Conservation (phyloP, 2,113 vertebrate genomes). For the Colistium nudipinnis region DNA sequence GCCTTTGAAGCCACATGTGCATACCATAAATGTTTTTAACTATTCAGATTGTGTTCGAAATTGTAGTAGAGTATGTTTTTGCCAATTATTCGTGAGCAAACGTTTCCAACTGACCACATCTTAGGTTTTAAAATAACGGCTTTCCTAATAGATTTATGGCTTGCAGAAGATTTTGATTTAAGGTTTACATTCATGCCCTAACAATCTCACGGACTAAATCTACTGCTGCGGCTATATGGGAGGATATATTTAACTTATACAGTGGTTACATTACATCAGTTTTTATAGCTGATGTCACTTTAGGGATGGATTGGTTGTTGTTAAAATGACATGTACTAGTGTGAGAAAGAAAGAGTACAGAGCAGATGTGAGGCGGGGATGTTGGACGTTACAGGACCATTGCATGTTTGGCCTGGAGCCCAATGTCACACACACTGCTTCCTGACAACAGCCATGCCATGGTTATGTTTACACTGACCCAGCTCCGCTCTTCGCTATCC, state of each 20-base stretch:
- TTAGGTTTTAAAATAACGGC: too few relatives aligned
- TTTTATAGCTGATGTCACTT: slow-evolving; percentile 12
- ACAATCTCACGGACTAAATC: background rate
- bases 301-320: slow-evolving; percentile 29
- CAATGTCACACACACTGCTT: slow-evolving; percentile 78
- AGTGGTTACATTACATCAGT: background rate
- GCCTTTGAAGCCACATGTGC: slow-evolving; percentile 3
- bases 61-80: slow-evolving; percentile 24
- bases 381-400: slow-evolving; percentile 54
- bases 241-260: slow-evolving; percentile 20
- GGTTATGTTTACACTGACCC: slow-evolving; percentile 75
- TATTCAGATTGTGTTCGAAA: slow-evolving; percentile 5
- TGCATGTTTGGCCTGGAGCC: slow-evolving; percentile 69
- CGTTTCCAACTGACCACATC: too few relatives aligned
- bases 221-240: background rate
- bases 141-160: too few relatives aligned
- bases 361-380: slow-evolving; percentile 70
- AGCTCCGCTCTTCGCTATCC: slow-evolving; percentile 46
- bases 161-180: too few relatives aligned
- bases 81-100: too few relatives aligned
- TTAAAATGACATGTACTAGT: slow-evolving; percentile 49
- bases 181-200: too few relatives aligned
- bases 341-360: slow-evolving; percentile 54
- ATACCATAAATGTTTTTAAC: slow-evolving; percentile 5
- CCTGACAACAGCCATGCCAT: slow-evolving; percentile 79